phyloP scores from a whole-genome alignment of 2,113 vertebrate species.

The Gila orcuttii region DNA sequence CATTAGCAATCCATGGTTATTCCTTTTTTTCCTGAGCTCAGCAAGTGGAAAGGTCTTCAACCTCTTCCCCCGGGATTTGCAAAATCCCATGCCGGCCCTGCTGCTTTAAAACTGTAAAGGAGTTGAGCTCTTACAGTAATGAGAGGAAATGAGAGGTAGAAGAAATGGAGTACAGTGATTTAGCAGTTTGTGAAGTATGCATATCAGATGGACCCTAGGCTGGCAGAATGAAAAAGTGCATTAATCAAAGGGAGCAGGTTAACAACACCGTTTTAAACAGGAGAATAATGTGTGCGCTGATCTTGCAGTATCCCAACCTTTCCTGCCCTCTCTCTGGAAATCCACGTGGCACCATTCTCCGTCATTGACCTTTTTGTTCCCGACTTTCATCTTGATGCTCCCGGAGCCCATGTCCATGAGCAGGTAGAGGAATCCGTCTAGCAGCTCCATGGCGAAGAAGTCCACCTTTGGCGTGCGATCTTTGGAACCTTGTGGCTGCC shows the following conservation, averaged over 20 bases:
- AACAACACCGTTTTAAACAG: neutral
- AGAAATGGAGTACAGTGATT: constrained; percentile 33
- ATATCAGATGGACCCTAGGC: constrained; percentile 26
- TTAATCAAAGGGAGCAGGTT: neutral
- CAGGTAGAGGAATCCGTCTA: constrained; percentile 89
- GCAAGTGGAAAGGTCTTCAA: constrained; percentile 17
- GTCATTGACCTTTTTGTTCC: constrained; percentile 84
- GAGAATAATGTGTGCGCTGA: neutral
- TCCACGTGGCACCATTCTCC: constrained; percentile 95
- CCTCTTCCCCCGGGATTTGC: constrained; percentile 16
- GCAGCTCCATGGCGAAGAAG: constrained; percentile 89
- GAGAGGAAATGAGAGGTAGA: constrained; percentile 38
- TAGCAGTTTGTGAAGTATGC: constrained; percentile 29
- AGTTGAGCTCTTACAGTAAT: constrained; percentile 36
- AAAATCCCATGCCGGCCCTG: neutral
- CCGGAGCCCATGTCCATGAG: constrained; percentile 94
- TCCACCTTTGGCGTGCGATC: constrained; percentile 78
- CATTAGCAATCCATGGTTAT: constrained; percentile 13
- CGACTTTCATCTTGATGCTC: constrained; percentile 87
- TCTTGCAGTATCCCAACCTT: constrained; percentile 74
- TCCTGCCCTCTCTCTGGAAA: constrained; percentile 89
- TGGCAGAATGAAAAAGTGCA: constrained; percentile 8
- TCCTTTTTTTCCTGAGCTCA: constrained; percentile 5
- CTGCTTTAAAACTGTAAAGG: constrained; percentile 16
- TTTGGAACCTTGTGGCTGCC: constrained; percentile 71